A percentile compares a stretch with the other conserved stretches of the same genome.
These are phyloP conservation scores for Chiridota heheva DNA, from an alignment of 35 echinoderm and acorn worm genomes.

Conservation along the genomic window DNA sequence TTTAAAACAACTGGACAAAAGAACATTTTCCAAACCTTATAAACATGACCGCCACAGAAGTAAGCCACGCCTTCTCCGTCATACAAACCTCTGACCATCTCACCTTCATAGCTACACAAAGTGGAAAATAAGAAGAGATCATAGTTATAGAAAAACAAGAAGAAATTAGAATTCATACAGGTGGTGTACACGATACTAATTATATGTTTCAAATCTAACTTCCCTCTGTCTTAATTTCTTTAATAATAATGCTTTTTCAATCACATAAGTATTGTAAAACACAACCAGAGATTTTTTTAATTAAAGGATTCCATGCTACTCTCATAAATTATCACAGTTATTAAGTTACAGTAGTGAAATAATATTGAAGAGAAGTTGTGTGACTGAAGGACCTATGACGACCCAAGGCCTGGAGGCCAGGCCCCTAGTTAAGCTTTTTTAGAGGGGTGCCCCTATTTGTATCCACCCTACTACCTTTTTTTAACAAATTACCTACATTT, in stretches of 20 bases:
- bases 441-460: too few relatives aligned
- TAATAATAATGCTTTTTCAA: not conserved
- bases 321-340: too few relatives aligned
- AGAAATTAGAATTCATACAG: not conserved
- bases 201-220: not conserved
- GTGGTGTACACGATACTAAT: not conserved
- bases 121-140: not conserved
- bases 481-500: too few relatives aligned
- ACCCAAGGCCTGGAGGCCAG: too few relatives aligned
- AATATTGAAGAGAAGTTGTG: too few relatives aligned
- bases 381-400: too few relatives aligned
- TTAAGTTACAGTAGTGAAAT: too few relatives aligned
- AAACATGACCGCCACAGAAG: conserved; percentile 91
- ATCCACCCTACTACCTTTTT: too few relatives aligned
- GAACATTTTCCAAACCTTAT: conserved; percentile 52
- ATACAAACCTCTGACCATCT: conserved; percentile 80
- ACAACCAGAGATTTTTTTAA: too few relatives aligned
- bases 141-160: not conserved
- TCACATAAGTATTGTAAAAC: too few relatives aligned
- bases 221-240: not conserved
- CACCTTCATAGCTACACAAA: conserved; percentile 91
- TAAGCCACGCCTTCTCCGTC: conserved; percentile 88
- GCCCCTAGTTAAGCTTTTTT: too few relatives aligned
- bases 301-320: too few relatives aligned
- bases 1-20: not conserved